These are phyloP conservation scores for Campylomormyrus numenius DNA, from an alignment of 2,113 vertebrate genomes.

Conservation along the genomic window DNA sequence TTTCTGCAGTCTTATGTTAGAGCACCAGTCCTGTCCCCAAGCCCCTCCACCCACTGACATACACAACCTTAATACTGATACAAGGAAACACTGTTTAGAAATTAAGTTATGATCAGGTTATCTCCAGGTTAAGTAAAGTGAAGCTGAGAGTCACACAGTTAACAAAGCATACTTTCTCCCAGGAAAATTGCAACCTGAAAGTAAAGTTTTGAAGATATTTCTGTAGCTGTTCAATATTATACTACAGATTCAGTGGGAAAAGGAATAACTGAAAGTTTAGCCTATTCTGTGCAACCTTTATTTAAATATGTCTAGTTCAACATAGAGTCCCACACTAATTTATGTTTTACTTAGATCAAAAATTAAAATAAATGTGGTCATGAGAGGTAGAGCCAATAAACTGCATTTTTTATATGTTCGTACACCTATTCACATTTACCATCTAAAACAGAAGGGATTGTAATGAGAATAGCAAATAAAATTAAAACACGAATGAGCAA, in stretches of 20 bases:
- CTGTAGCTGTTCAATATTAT: constrained; percentile 16
- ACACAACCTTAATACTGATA: constrained; percentile 49
- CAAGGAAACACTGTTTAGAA: constrained; percentile 53
- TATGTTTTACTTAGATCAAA: not conserved
- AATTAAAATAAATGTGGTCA: not conserved
- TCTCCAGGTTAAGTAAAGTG: not conserved
- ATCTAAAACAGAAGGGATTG: constrained; percentile 10
- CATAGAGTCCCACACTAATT: not conserved
- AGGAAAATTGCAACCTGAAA: not conserved
- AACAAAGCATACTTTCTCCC: constrained; percentile 3
- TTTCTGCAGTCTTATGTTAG: constrained; percentile 1
- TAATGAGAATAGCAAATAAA: not conserved
- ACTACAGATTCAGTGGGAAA: not conserved
- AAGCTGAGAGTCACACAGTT: constrained; percentile 13
- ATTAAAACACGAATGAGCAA: not conserved
- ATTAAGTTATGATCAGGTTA: constrained; percentile 17
- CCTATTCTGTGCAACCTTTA: constrained; percentile 17
- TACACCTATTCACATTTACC: constrained; percentile 10
- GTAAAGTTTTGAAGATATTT: not conserved
- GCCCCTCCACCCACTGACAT: constrained; percentile 38
- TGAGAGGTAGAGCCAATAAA: constrained; percentile 12
- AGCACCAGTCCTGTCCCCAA: not conserved
- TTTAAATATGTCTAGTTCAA: constrained; percentile 28
- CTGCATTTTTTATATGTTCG: not conserved
- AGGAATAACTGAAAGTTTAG: not conserved